These are phyloP conservation scores for Macrotrachela quadricornifera DNA, from an alignment of 1,140 invertebrate species.

Conservation along the genomic window DNA sequence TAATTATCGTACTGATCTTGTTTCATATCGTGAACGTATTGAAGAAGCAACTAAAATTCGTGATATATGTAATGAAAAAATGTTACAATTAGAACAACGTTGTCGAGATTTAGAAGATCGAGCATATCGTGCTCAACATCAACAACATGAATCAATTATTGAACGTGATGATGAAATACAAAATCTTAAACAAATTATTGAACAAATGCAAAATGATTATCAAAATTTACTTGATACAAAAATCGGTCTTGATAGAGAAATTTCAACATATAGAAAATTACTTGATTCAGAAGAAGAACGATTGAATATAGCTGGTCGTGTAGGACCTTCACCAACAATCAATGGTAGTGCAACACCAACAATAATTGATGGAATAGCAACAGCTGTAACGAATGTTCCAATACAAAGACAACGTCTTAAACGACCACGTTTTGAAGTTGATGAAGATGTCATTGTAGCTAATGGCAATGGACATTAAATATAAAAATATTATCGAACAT, in stretches of 20 bases:
- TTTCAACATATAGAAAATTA: constrained; percentile 79
- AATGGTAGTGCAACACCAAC: not conserved
- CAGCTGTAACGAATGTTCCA: no score
- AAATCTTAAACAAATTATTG: constrained; percentile 57
- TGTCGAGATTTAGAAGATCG: constrained; percentile 53
- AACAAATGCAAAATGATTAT: constrained; percentile 69
- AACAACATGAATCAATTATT: constrained; percentile 47
- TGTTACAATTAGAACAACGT: constrained; percentile 2
- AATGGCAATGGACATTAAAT: no score
- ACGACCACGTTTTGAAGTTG: no score
- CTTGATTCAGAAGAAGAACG: constrained; percentile 53
- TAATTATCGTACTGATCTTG: not conserved
- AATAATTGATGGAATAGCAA: no score
- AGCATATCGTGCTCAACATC: constrained; percentile 45
- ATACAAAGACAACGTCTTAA: no score
- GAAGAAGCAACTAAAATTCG: not conserved
- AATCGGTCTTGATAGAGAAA: constrained; percentile 77
- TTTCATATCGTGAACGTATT: not conserved
- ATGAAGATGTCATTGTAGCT: no score
- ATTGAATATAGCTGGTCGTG: not conserved
- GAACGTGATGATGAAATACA: constrained; percentile 52
- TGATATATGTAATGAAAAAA: not conserved
- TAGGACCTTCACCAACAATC: not conserved
- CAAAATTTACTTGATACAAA: constrained; percentile 91
- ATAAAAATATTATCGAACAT: no score